Evolutionary conservation across 2,888 invertebrate species (phyloP).

Genomic region (Cataglyphis rosenhaueri): DNA sequence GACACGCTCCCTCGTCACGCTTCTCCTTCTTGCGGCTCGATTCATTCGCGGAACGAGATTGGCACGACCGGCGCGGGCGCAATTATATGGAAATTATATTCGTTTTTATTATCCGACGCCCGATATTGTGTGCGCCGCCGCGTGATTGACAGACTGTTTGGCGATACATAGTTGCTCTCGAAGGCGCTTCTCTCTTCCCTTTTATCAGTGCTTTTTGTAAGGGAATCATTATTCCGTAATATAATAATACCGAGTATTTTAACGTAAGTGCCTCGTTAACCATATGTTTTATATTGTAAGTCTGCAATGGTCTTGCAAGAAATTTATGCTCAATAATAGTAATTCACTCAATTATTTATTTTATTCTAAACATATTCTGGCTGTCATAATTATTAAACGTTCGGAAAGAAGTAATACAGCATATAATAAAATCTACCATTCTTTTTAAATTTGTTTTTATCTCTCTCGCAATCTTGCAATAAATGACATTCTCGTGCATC

Average conservation of each 20-base stretch:
- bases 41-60: slow-evolving; percentile 54
- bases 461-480: background rate
- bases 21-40: slow-evolving; percentile 49
- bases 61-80: slow-evolving; percentile 49
- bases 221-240: slow-evolving; percentile 18
- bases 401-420: background rate
- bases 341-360: slow-evolving; percentile 26
- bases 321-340: slow-evolving; percentile 16
- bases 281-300: slow-evolving; percentile 15
- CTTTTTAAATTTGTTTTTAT: background rate
- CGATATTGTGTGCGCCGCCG: slow-evolving; percentile 39
- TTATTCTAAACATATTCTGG: background rate
- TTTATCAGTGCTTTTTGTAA: slow-evolving; percentile 15
- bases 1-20: slow-evolving; percentile 53
- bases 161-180: background rate
- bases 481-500: background rate
- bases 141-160: slow-evolving; percentile 55
- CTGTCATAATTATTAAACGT: background rate
- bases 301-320: background rate
- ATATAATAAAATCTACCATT: background rate
- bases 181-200: slow-evolving; percentile 8
- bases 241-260: slow-evolving; percentile 20
- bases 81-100: slow-evolving; percentile 57
- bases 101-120: slow-evolving; percentile 43
- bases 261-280: slow-evolving; percentile 20